phyloP scores from a whole-genome alignment of 2,113 vertebrate genomes.

The Myotis davidii region DNA sequence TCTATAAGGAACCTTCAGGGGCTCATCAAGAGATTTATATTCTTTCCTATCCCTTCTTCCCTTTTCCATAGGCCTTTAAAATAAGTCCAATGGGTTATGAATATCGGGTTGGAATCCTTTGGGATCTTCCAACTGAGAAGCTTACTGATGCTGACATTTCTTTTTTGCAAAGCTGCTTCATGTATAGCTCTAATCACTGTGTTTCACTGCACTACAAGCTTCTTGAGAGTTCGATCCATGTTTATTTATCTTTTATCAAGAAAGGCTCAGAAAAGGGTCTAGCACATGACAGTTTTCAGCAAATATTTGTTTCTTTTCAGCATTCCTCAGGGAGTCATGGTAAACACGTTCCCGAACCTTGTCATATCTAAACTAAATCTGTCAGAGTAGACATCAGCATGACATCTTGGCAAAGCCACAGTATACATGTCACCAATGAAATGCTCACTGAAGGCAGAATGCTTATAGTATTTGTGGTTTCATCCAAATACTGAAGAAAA shows the following conservation, averaged over 20 bases:
- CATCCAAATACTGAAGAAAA: background rate
- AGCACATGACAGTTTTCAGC: background rate
- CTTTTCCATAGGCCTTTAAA: background rate
- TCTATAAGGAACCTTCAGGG: background rate
- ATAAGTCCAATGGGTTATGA: background rate
- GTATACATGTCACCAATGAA: background rate
- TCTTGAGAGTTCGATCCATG: background rate
- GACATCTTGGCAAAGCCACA: background rate
- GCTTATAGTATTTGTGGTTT: background rate
- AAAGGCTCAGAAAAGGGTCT: background rate
- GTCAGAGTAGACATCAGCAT: background rate
- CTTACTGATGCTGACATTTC: background rate
- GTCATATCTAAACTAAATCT: background rate
- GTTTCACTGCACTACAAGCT: background rate
- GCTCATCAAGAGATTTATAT: background rate
- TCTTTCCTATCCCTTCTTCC: background rate
- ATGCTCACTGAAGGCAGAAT: background rate
- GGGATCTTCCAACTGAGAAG: background rate
- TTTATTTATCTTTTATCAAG: background rate
- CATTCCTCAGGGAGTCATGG: background rate
- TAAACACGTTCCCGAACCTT: background rate
- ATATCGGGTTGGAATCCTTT: background rate
- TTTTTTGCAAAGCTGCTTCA: background rate
- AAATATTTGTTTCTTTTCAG: background rate
- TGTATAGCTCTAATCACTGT: background rate